phyloP scores from a whole-genome alignment of 2,797 vertebrate species.

The Miichthys miiuy region DNA sequence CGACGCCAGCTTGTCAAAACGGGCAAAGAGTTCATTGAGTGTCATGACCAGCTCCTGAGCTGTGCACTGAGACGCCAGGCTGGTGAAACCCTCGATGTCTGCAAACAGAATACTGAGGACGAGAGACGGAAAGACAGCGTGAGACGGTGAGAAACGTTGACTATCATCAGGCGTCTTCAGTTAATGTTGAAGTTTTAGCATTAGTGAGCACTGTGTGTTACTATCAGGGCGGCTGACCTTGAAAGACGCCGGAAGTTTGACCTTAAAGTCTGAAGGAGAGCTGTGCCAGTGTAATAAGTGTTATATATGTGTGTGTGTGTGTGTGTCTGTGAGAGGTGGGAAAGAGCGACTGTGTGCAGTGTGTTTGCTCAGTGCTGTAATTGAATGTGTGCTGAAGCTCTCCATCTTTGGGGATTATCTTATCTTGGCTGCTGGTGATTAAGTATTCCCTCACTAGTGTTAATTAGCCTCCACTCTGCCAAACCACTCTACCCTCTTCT shows the following conservation, averaged over 20 bases:
- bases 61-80: constrained; percentile 96
- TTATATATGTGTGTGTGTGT: constrained; percentile 4
- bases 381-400: constrained; percentile 81
- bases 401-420: constrained; percentile 84
- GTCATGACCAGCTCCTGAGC: constrained; percentile 99
- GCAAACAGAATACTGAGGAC: constrained; percentile 93
- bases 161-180: neutral
- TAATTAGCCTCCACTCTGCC: constrained; percentile 83
- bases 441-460: constrained; percentile 85
- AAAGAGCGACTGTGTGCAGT: constrained; percentile 27
- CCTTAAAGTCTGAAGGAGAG: constrained; percentile 57
- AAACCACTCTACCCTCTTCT: constrained; percentile 73
- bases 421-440: constrained; percentile 83
- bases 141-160: neutral
- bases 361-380: constrained; percentile 79
- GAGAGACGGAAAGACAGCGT: constrained; percentile 1
- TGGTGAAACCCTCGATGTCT: constrained; percentile 98
- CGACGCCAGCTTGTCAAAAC: constrained; percentile 96
- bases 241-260: constrained; percentile 50
- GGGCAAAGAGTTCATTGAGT: constrained; percentile 96
- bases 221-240: constrained; percentile 44
- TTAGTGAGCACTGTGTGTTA: neutral
- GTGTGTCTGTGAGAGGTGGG: constrained; percentile 1
- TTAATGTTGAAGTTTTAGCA: constrained; percentile 9
- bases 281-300: constrained; percentile 2